Percentiles rank a stretch among this genome's conserved stretches.
phyloP scores from a whole-genome alignment of 2,888 invertebrate species.

The Norana najaformis region DNA sequence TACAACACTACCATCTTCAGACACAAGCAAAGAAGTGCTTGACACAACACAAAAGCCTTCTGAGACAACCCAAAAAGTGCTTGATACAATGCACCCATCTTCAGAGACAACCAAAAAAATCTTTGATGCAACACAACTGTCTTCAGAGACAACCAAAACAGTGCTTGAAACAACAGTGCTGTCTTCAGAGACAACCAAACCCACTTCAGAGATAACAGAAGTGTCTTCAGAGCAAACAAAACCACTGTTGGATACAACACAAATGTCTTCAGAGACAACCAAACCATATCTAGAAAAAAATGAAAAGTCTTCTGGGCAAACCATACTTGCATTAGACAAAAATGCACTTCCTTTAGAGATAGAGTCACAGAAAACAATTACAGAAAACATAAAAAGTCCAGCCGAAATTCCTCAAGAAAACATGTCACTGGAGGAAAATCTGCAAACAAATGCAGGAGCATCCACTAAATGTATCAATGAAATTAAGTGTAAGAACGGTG shows the following conservation, averaged over 20 bases:
- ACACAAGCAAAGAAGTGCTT: neutral
- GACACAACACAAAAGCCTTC: neutral
- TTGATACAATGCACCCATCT: neutral
- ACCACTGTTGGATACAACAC: neutral
- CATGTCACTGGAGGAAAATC: neutral
- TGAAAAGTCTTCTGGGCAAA: neutral
- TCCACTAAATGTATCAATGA: neutral
- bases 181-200: neutral
- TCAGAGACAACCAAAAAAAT: too few relatives aligned
- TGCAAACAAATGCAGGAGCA: neutral
- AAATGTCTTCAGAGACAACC: neutral
- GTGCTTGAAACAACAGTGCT: neutral
- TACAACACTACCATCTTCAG: neutral
- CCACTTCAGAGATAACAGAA: neutral
- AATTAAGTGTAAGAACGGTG: neutral
- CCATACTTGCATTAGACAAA: neutral
- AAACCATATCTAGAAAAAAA: neutral
- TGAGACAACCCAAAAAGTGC: neutral
- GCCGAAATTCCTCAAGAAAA: neutral
- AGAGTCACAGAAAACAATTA: neutral
- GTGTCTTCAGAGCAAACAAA: neutral
- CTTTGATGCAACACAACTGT: too few relatives aligned
- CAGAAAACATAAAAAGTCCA: neutral
- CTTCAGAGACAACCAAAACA: neutral
- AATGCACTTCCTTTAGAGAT: neutral